Base-by-base conservation (phyloP, 2,888 invertebrate species). In the Notocelia uddmanniana region DNA sequence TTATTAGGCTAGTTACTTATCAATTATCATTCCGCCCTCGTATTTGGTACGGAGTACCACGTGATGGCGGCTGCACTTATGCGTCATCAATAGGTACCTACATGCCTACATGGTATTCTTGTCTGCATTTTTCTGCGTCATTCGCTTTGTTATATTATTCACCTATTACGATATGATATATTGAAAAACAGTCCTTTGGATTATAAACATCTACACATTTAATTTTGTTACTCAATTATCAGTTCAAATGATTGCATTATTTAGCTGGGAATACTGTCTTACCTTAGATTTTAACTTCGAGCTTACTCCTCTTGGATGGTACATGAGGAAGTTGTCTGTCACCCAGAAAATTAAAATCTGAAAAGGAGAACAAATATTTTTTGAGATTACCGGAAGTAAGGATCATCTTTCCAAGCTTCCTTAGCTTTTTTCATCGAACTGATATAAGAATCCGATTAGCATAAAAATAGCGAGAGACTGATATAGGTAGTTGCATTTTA, bases 301-400 rank as follows among this genome's bases (percentile, higher is more conserved):
- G 81, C 89, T 93, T 11, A 94, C 94, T 52, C 94, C 94, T 77
- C 94, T 88, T 10, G 94, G 94, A 76, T 93, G 94, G 78, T 95
- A 95, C 96, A 97, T 97, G 64, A 97, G 90, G 93, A 97, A 97
- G 88, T 97, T 97, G 88, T 97, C 97, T 0, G 97, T 97, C 77
- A 97, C 96, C 97, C 97, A 97, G 90, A 97, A 97, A 95, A 97
- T 97, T 83, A 97, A 94, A 78, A 97, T 96, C 97, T 97, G 92
- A 64, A 95, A 94, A 26, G 15, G 23, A 23, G 26, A 34, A 67
- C 18, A 26, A 18, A 54, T 13, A 23, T 52, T 41, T 41, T 3
- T 41, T 37, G 11, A 34, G n/a, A 34, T 9, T 11, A 34, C 34
- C 9, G 10, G 34, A 11, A 37, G 11, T 37, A 11, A 37, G 13